phyloP scores from a whole-genome alignment of 2,113 vertebrate species.

The Montifringilla adamsi region DNA sequence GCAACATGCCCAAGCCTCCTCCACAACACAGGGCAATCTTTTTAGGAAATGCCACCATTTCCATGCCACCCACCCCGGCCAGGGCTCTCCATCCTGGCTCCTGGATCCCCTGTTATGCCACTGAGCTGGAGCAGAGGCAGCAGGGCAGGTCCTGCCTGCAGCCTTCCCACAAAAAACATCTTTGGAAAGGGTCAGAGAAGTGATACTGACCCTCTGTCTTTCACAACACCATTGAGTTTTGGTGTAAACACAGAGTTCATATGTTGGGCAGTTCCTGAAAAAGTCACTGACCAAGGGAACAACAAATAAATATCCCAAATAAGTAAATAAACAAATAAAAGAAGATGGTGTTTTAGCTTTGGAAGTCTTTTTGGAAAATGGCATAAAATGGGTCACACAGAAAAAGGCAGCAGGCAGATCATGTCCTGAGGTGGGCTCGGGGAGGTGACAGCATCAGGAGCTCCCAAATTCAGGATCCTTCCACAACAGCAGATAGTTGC shows the following conservation, averaged over 20 bases:
- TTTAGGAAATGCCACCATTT: background rate
- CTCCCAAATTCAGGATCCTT: background rate
- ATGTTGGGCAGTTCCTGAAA: background rate
- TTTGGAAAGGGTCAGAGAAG: background rate
- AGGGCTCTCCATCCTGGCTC: background rate
- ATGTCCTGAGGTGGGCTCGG: background rate
- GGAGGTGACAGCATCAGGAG: background rate
- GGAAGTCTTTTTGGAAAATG: background rate
- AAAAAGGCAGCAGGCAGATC: background rate
- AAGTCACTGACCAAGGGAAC: conserved; percentile 13
- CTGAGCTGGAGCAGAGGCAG: background rate
- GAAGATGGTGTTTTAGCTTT: background rate
- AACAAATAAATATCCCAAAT: background rate
- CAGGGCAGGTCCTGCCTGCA: background rate
- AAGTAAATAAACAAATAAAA: background rate
- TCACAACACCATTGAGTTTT: background rate
- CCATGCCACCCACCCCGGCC: background rate
- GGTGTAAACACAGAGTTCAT: conserved; percentile 42
- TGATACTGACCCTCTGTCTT: background rate
- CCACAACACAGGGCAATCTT: background rate
- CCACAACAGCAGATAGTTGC: background rate
- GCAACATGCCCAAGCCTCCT: accelerated
- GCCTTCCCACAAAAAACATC: background rate
- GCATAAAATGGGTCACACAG: background rate
- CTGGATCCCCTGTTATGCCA: background rate